A percentile compares a stretch with the other conserved stretches of the same genome.
phyloP scores from a whole-genome alignment of 2,113 vertebrate species.

The Thymallus thymallus region DNA sequence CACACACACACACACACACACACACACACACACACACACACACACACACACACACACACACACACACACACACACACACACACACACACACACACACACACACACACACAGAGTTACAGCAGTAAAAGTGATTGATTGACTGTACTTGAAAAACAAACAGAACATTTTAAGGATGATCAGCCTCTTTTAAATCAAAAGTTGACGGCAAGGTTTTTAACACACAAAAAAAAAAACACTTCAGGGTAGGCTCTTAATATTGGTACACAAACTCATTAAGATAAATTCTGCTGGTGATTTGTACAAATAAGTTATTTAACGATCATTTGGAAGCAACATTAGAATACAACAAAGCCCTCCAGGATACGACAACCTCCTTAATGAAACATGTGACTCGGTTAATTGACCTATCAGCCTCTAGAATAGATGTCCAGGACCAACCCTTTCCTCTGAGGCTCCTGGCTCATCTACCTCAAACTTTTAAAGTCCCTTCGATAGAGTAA shows the following conservation, averaged over 20 bases:
- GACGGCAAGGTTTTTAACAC: neutral
- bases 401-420: slow-evolving; percentile 20
- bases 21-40: too few species aligned
- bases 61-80: too few species aligned
- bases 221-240: neutral
- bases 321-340: slow-evolving; percentile 10
- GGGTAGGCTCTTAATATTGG: neutral
- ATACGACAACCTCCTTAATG: slow-evolving; percentile 17
- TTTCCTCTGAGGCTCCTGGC: too few species aligned
- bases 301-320: slow-evolving; percentile 38
- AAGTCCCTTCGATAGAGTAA: too few species aligned
- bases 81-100: too few species aligned
- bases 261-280: slow-evolving; percentile 30
- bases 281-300: slow-evolving; percentile 28
- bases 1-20: too few species aligned
- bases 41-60: too few species aligned
- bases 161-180: too few species aligned
- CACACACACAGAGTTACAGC: too few species aligned
- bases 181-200: neutral
- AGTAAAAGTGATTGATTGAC: too few species aligned
- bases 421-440: neutral
- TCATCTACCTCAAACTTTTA: too few species aligned
- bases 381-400: slow-evolving; percentile 17
- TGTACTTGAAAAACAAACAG: too few species aligned
- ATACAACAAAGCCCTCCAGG: slow-evolving; percentile 13